A percentile compares a stretch with the other conserved stretches of the same genome.
Evolutionary conservation across 2,888 invertebrate species (phyloP).

Genomic region (Rhaphigaster nebulosa): DNA sequence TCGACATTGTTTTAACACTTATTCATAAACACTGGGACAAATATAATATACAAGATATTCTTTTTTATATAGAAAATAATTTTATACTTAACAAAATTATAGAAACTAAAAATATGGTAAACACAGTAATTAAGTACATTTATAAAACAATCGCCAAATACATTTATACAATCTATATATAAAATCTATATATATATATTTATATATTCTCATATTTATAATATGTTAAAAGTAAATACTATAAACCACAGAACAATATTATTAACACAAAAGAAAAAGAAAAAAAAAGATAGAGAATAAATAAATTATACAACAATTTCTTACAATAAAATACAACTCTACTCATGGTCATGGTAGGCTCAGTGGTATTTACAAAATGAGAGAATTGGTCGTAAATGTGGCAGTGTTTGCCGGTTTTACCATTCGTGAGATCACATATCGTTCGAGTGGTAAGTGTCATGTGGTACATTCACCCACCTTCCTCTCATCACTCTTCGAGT

Average conservation of each 20-base stretch:
- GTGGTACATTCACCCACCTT: constrained; percentile 54
- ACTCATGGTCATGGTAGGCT: constrained; percentile 65
- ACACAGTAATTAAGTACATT: constrained; percentile 64
- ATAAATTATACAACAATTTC: constrained; percentile 61
- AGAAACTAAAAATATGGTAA: constrained; percentile 64
- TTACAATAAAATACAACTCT: constrained; percentile 63
- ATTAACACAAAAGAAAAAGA: constrained; percentile 62
- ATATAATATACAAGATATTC: constrained; percentile 61
- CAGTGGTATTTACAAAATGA: constrained; percentile 63
- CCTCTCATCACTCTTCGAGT: constrained; percentile 38
- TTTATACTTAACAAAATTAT: constrained; percentile 60
- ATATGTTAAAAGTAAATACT: constrained; percentile 59
- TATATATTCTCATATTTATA: constrained; percentile 45
- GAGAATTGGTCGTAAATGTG: constrained; percentile 63
- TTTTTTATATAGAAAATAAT: constrained; percentile 61
- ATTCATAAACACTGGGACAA: constrained; percentile 63
- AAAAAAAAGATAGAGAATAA: constrained; percentile 59
- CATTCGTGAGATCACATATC: constrained; percentile 63
- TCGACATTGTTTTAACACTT: constrained; percentile 57
- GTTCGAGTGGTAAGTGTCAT: constrained; percentile 59
- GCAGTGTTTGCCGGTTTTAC: constrained; percentile 64
- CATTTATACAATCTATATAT: constrained; percentile 63
- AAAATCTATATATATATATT: constrained; percentile 57
- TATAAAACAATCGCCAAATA: constrained; percentile 64
- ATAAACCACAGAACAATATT: constrained; percentile 61